Base-by-base conservation (phyloP, 2,888 invertebrate species). In the Allacma fusca region DNA sequence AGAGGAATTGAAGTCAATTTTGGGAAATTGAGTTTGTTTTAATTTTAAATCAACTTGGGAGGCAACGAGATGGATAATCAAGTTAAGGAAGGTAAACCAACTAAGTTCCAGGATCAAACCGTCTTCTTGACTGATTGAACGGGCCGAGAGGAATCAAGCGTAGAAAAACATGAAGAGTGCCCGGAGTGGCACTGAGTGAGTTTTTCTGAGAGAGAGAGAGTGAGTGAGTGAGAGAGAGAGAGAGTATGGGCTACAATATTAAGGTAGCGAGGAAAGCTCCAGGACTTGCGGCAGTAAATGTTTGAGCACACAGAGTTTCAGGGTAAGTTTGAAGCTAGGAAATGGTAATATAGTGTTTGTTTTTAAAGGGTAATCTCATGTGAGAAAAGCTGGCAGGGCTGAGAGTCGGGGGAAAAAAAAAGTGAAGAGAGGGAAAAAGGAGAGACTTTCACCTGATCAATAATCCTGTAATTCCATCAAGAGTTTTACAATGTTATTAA, bases 401-500 rank as follows among this genome's bases (percentile, higher is more conserved):
- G 9, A 21, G 57, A 57, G 57, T 21, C 19, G 19, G 57, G 13
- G 16, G 57, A 16, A 21, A 19, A 19, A 16, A 21, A 21, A 21
- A 21, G 57, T 62, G 62, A 62, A 4, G 62, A 24, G 62, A 26
- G 16, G 7, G 2, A 23, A 23, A 62, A 59, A 59, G n/a, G n/a
- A 59, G 24, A 62, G 26, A 62, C 62, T 62, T 26, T 62, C 62
- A 62, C 62, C 71, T 72, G 72, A 72, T 72, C 72, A 72, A 72
- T 72, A 72, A 72, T 72, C 72, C 72, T 16, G 26, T 57, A 26
- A 71, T 50, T 71, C 71, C 71, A 71, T 57, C 28, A 71, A 71
- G 62, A 62, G 62, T 26, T 62, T 62, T 62, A 62, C 62, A 62
- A 62, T 62, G 62, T 62, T 62, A 62, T 62, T 62, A 62, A 62